phyloP scores from a whole-genome alignment of 2,888 invertebrate species.

The Ornithoptera alexandrae region DNA sequence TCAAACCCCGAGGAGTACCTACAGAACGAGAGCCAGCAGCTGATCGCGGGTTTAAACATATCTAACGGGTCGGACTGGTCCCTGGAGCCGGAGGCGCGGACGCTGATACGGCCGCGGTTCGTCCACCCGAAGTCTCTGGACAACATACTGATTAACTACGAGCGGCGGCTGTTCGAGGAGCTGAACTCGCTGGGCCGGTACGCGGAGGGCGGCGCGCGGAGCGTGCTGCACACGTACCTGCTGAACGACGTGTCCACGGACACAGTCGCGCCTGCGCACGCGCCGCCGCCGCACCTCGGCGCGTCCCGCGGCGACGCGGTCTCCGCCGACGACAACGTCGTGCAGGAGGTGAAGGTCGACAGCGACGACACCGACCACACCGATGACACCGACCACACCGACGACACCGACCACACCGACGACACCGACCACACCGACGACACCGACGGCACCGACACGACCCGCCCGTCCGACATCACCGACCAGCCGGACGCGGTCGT shows the following conservation, averaged over 20 bases:
- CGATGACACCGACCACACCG: too few species aligned
- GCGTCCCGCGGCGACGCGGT: slow-evolving; percentile 45
- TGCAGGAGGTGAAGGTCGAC: slow-evolving; percentile 67
- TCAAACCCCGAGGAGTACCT: slow-evolving; percentile 87
- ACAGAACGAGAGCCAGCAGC: slow-evolving; percentile 75
- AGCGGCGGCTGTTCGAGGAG: slow-evolving; percentile 86
- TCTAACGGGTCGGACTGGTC: slow-evolving; percentile 86
- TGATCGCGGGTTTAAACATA: slow-evolving; percentile 79
- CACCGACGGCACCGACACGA: too few species aligned
- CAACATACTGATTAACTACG: slow-evolving; percentile 84
- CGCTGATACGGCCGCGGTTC: slow-evolving; percentile 80
- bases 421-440: too few species aligned
- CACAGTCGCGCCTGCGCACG: slow-evolving; percentile 64
- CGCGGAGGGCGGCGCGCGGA: slow-evolving; percentile 68
- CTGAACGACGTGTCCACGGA: slow-evolving; percentile 72
- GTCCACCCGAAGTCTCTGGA: slow-evolving; percentile 87
- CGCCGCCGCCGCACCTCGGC: slow-evolving; percentile 50
- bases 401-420: too few species aligned
- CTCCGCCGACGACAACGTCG: slow-evolving; percentile 71
- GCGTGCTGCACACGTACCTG: slow-evolving; percentile 73
- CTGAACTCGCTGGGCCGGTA: slow-evolving; percentile 84
- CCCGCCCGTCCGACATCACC: slow-evolving; percentile 21
- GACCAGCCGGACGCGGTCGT: slow-evolving; percentile 59
- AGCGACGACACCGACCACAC: slow-evolving; percentile 50
- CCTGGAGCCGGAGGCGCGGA: slow-evolving; percentile 77